phyloP scores from a whole-genome alignment of 2,113 vertebrate genomes.

The Gallinago undulata region DNA sequence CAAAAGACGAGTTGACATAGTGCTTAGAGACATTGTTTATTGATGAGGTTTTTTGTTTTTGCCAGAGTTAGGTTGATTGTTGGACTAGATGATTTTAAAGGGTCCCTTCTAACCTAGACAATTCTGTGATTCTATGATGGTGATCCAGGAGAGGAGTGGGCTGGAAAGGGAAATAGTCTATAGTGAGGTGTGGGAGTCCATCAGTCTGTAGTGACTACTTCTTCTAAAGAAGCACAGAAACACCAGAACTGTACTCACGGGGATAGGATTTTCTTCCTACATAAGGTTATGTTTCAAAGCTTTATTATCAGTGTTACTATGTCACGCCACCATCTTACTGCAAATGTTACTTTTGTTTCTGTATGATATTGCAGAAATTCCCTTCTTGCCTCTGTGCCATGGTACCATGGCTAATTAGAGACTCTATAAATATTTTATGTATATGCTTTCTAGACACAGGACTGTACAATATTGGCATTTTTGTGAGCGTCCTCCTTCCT shows the following conservation, averaged over 20 bases:
- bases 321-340: not conserved
- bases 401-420: not conserved
- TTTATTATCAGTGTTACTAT: not conserved
- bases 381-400: not conserved
- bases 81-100: too few species aligned
- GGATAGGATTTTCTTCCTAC: not conserved
- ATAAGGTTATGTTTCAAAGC: not conserved
- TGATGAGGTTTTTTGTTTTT: too few species aligned
- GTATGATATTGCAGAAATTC: not conserved
- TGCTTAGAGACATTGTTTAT: too few species aligned
- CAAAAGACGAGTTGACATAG: too few species aligned
- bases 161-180: not conserved
- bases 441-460: not conserved
- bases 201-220: not conserved
- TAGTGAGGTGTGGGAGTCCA: not conserved
- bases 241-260: too few species aligned
- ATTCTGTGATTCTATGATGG: accelerated
- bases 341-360: not conserved
- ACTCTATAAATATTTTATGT: not conserved
- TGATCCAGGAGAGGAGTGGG: not conserved
- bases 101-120: too few species aligned
- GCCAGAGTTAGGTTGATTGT: too few species aligned
- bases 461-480: not conserved
- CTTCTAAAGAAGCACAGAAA: not conserved
- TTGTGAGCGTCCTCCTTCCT: not conserved